These are phyloP conservation scores for Pristionchus exspectatus DNA, from an alignment of 2,888 invertebrate species.

Conservation along the genomic window DNA sequence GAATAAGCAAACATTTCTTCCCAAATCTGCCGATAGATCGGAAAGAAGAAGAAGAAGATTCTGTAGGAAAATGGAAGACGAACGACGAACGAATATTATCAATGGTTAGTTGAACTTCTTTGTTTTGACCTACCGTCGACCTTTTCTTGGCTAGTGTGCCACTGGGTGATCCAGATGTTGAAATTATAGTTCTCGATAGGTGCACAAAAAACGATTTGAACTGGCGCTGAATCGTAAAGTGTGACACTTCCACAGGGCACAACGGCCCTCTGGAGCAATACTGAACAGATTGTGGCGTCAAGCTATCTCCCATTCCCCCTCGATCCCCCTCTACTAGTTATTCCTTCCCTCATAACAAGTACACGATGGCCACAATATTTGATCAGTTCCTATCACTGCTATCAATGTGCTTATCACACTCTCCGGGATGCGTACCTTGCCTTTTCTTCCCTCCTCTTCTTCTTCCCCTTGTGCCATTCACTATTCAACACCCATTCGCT, in stretches of 20 bases:
- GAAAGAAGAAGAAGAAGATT: neutral
- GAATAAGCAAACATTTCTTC: conserved; percentile 34
- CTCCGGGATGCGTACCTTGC: neutral
- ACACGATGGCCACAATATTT: conserved; percentile 36
- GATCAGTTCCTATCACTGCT: conserved; percentile 32
- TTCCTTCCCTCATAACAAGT: conserved; percentile 30
- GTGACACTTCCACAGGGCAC: neutral
- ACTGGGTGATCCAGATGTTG: no score
- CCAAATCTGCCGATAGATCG: neutral
- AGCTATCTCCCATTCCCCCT: neutral
- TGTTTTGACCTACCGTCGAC: neutral
- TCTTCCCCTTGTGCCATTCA: conserved; percentile 36
- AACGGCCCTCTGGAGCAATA: neutral
- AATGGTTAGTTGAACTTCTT: neutral
- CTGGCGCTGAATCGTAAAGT: neutral
- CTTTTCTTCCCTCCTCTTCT: conserved; percentile 28
- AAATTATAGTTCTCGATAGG: no score
- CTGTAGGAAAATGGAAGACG: neutral
- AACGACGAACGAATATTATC: neutral
- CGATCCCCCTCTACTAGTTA: neutral
- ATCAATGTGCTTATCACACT: conserved; percentile 42
- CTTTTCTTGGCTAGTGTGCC: no score
- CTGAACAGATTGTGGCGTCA: neutral
- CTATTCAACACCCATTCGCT: neutral
- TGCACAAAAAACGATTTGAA: no score